A percentile compares a stretch with the other conserved stretches of the same genome.
Evolutionary conservation across 2,113 vertebrate species (phyloP).

Genomic region (Tragelaphus buxtoni): DNA sequence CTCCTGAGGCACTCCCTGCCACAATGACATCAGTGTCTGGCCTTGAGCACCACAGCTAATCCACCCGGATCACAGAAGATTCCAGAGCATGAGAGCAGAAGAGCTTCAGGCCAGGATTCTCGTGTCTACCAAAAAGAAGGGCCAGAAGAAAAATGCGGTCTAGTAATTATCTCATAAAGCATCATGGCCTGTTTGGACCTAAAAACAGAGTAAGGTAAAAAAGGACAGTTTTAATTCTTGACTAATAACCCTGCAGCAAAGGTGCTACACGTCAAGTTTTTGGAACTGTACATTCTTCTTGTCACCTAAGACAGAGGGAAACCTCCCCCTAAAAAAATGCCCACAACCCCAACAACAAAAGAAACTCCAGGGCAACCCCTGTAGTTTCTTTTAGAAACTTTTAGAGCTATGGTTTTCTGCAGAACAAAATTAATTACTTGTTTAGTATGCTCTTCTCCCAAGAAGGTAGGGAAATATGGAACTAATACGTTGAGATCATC

Average conservation of each 20-base stretch:
- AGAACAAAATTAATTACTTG: not conserved
- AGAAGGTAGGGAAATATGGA: not conserved
- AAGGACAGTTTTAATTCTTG: not conserved
- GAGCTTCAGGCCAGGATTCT: not conserved
- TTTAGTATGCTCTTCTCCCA: not conserved
- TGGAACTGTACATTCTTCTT: not conserved
- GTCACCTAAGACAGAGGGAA: not conserved
- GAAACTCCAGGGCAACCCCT: not conserved
- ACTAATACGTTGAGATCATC: not conserved
- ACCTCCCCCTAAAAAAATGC: not conserved
- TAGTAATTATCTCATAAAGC: not conserved
- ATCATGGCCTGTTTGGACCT: not conserved
- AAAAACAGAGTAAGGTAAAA: not conserved
- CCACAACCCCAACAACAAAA: not conserved
- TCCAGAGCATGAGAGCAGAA: not conserved
- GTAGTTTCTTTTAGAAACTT: not conserved
- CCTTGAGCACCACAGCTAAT: not conserved
- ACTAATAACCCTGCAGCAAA: not conserved
- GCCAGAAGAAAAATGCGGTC: not conserved
- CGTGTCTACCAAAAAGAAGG: not conserved
- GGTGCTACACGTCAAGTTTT: not conserved
- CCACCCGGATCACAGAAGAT: not conserved
- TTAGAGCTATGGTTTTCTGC: not conserved
- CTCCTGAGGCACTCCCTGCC: not conserved
- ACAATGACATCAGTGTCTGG: no score